Base-by-base conservation (phyloP, 2,888 invertebrate genomes). In the Hemaris fuciformis region DNA sequence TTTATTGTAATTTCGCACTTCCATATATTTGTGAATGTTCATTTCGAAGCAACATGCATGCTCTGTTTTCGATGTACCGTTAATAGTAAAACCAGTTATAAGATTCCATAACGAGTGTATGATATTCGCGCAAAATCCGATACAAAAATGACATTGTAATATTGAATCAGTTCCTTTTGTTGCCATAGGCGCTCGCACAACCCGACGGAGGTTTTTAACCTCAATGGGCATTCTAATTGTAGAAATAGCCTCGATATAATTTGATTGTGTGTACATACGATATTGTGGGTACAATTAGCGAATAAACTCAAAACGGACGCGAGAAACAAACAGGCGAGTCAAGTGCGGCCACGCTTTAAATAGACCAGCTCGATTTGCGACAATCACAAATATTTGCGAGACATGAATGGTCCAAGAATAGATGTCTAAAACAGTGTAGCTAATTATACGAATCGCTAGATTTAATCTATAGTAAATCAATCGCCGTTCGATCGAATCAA, bases 371-470 rank as follows among this genome's bases (percentile, higher is more conserved):
- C 68, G 69, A 75, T 74, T 70, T 69, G 71, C 70, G 73, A 65
- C 57, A 62, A 57, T 43, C 48, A 43, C 18, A 64, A 53, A 71
- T 63, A 67, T 66, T 63, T 62, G 64, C 71, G 70, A 23, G 70
- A 67, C 70, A 79, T 84, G 78, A 85, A 87, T 86, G 82, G 71
- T 70, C 71, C 75, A 43, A 80, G 76, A 85, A 87, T 86, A 87
- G 81, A 69, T 38, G 59, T 75, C 75, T 84, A 81, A 81, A 83
- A 79, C 68, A 60, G 80, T 76, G 63, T 66, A 46, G 70, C 81
- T 84, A 84, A 84, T 83, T 82, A 79, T 81, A 81, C 65, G 66
- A 73, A 65, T 59, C 65, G 67, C 64, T 72, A 70, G 71, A 81
- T 82, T 75, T 75, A 73, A 77, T 77, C 67, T 66, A 68, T 69